Conservation (phyloP, 2,113 vertebrate species). For the Collichthys lucidus region DNA sequence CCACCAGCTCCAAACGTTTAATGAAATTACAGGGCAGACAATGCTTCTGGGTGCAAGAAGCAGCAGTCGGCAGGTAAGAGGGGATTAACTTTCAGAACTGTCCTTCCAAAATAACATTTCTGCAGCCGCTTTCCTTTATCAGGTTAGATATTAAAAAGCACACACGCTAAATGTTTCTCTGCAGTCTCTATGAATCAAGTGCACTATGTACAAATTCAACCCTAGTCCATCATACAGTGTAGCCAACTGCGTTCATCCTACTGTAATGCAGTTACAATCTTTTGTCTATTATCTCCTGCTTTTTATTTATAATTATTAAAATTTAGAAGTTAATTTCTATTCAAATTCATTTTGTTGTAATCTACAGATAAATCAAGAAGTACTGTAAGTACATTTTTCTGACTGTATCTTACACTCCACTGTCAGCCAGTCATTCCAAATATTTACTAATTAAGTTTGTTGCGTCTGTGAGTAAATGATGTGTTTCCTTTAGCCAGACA, state of each 20-base stretch:
- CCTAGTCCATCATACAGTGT: not conserved
- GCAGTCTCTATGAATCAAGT: not conserved
- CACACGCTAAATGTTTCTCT: not conserved
- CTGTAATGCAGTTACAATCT: not conserved
- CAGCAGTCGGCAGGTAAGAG: not conserved
- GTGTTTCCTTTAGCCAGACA: not conserved
- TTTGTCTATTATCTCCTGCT: not conserved
- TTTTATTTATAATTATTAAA: not conserved
- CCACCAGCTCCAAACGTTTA: not conserved
- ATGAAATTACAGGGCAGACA: slow-evolving; percentile 1
- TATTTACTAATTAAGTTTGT: not conserved
- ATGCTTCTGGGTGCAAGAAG: slow-evolving; percentile 11
- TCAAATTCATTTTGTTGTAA: not conserved
- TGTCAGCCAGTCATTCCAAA: not conserved
- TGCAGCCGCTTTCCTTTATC: slow-evolving; percentile 23
- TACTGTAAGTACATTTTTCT: not conserved
- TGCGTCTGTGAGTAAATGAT: not conserved
- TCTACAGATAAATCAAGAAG: not conserved
- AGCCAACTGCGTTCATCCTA: not conserved
- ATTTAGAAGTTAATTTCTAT: not conserved
- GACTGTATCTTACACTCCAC: slow-evolving; percentile 6
- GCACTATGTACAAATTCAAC: not conserved
- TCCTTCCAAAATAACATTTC: not conserved
- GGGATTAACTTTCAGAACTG: not conserved
- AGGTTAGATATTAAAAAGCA: slow-evolving; percentile 1